Conservation (phyloP, 2,113 vertebrate species). For the Clarias gariepinus region DNA sequence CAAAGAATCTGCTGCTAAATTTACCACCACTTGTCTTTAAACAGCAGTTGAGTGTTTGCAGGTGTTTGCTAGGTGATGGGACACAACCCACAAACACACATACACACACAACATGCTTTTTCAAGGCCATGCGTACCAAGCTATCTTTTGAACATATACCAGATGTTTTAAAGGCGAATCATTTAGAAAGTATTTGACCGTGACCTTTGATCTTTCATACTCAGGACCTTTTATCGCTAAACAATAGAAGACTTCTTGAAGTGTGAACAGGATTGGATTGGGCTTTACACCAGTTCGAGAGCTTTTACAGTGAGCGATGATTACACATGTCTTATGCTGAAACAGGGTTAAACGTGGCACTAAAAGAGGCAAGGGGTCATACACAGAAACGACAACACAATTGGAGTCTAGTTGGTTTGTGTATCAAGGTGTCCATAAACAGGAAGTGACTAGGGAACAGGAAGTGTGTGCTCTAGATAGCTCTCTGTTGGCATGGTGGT, state of each 20-base stretch:
- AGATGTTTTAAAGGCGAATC: neutral
- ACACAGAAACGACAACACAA: neutral
- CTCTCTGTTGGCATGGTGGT: neutral
- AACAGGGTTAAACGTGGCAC: neutral
- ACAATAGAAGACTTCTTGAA: neutral
- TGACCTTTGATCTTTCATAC: neutral
- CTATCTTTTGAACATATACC: neutral
- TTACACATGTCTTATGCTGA: neutral
- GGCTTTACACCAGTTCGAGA: neutral
- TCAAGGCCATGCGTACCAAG: neutral
- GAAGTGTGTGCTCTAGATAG: neutral
- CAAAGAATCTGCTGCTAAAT: slow-evolving; percentile 34
- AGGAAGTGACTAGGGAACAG: neutral
- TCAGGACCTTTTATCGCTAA: neutral
- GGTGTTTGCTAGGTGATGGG: slow-evolving; percentile 39
- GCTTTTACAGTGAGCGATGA: neutral
- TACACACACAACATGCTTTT: neutral
- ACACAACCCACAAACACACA: neutral
- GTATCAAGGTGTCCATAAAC: neutral
- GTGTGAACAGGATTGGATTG: neutral
- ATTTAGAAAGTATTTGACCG: neutral
- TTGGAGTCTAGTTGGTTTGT: neutral
- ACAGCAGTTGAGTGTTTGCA: slow-evolving; percentile 40
- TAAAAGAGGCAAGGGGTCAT: neutral
- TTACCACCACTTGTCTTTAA: slow-evolving; percentile 23